These are phyloP conservation scores for Agraylea sexmaculata DNA, from an alignment of 1,140 invertebrate species.

Conservation along the genomic window DNA sequence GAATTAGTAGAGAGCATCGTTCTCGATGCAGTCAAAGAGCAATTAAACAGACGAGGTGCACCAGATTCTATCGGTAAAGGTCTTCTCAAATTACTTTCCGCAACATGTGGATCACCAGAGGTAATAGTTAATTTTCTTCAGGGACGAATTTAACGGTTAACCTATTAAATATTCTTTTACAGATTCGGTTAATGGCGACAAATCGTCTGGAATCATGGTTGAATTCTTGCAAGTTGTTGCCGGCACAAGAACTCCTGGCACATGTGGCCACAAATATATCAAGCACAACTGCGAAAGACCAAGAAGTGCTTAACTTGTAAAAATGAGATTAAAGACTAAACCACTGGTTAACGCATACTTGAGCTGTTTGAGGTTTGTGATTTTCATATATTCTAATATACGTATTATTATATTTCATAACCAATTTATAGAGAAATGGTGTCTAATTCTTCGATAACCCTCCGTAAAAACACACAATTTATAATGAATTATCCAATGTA, in stretches of 20 bases:
- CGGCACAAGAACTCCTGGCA: slow-evolving; percentile 87
- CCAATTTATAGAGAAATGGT: slow-evolving; percentile 66
- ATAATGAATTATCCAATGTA: slow-evolving; percentile 85
- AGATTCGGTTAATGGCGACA: slow-evolving; percentile 69
- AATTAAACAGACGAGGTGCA: slow-evolving; percentile 70
- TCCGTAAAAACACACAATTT: slow-evolving; percentile 83
- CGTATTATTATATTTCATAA: too few species aligned
- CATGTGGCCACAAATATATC: slow-evolving; percentile 78
- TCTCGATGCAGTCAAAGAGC: slow-evolving; percentile 77
- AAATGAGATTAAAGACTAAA: slow-evolving; percentile 89
- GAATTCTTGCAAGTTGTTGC: slow-evolving; percentile 87
- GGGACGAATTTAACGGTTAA: too few species aligned
- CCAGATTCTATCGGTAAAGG: slow-evolving; percentile 80
- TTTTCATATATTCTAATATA: background rate
- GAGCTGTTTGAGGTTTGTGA: slow-evolving; percentile 66
- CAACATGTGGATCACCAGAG: slow-evolving; percentile 74
- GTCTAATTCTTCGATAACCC: slow-evolving; percentile 64
- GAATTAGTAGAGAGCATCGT: slow-evolving; percentile 72
- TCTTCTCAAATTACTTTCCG: slow-evolving; percentile 72
- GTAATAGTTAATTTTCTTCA: too few species aligned
- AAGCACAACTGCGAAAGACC: slow-evolving; percentile 62
- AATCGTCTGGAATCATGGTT: slow-evolving; percentile 86
- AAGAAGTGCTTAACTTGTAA: slow-evolving; percentile 85
- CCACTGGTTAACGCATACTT: slow-evolving; percentile 82
- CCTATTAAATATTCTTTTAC: too few species aligned